Conservation (phyloP, 2,113 vertebrate genomes). For the Gavia stellata region DNA sequence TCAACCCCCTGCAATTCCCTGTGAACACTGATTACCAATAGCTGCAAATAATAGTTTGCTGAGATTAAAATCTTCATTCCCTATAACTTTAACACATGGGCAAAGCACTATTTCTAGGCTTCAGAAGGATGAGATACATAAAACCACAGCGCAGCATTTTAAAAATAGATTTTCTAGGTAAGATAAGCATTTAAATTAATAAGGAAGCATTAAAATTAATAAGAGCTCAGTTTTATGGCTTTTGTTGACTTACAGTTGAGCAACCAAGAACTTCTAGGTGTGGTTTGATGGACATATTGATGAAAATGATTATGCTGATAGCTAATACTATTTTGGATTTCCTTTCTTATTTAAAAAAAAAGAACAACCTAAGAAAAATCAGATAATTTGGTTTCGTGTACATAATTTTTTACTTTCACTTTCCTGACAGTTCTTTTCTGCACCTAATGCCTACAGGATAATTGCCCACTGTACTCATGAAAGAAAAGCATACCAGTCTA, state of each 20-base stretch:
- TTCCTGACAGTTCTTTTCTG: neutral
- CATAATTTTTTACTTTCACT: neutral
- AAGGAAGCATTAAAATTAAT: neutral
- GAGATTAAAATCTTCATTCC: neutral
- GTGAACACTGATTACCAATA: neutral
- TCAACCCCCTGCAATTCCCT: neutral
- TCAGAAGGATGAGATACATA: neutral
- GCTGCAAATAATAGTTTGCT: neutral
- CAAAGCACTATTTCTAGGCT: neutral
- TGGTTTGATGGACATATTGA: neutral
- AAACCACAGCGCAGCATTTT: neutral
- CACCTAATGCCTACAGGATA: neutral
- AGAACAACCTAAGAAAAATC: neutral
- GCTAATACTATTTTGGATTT: neutral
- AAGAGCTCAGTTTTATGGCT: neutral
- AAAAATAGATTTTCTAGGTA: neutral
- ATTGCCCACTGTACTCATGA: neutral
- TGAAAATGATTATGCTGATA: neutral
- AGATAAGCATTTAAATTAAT: neutral
- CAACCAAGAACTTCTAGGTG: neutral
- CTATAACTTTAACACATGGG: neutral
- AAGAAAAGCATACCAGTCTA: neutral
- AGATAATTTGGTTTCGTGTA: neutral
- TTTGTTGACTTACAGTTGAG: neutral
- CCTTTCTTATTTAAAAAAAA: neutral